phyloP scores from a whole-genome alignment of 2,888 invertebrate species.

The Charanyca ferruginea region DNA sequence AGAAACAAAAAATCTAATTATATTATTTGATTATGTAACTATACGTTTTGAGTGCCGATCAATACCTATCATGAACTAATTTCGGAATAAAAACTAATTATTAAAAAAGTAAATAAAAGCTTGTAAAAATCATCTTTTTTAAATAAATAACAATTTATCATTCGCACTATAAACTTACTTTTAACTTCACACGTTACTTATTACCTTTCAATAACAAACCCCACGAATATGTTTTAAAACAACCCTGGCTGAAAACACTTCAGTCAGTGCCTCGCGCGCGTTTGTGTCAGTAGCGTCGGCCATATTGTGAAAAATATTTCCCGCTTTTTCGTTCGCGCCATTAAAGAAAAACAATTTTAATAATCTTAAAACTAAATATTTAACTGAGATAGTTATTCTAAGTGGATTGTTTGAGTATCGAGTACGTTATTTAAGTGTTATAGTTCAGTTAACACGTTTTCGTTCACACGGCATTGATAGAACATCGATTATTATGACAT shows the following conservation, averaged over 20 bases:
- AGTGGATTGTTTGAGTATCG: slow-evolving; percentile 31
- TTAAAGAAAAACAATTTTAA: slow-evolving; percentile 19
- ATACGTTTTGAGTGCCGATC: no score
- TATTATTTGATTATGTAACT: no score
- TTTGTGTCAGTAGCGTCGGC: slow-evolving; percentile 75
- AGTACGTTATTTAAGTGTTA: slow-evolving; percentile 2
- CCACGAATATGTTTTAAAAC: slow-evolving; percentile 64
- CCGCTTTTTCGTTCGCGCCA: slow-evolving; percentile 73
- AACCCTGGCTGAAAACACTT: slow-evolving; percentile 73
- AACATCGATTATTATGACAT: slow-evolving; percentile 70
- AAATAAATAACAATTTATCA: slow-evolving; percentile 28
- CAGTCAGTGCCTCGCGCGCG: slow-evolving; percentile 81
- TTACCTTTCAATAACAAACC: slow-evolving; percentile 46
- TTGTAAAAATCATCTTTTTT: no score
- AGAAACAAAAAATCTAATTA: no score
- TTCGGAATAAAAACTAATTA: no score
- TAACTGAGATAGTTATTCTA: slow-evolving; percentile 11
- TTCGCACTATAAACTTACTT: slow-evolving; percentile 7
- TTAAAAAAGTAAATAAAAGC: no score
- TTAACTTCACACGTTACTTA: not conserved
- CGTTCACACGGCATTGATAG: slow-evolving; percentile 70
- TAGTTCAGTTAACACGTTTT: slow-evolving; percentile 55
- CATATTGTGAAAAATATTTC: slow-evolving; percentile 71
- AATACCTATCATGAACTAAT: no score
- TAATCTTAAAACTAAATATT: slow-evolving; percentile 8